A percentile compares a stretch with the other conserved stretches of the same genome.
These are phyloP conservation scores for Sebastes wilsoni DNA, from an alignment of 2,797 vertebrate genomes.

Conservation along the genomic window DNA sequence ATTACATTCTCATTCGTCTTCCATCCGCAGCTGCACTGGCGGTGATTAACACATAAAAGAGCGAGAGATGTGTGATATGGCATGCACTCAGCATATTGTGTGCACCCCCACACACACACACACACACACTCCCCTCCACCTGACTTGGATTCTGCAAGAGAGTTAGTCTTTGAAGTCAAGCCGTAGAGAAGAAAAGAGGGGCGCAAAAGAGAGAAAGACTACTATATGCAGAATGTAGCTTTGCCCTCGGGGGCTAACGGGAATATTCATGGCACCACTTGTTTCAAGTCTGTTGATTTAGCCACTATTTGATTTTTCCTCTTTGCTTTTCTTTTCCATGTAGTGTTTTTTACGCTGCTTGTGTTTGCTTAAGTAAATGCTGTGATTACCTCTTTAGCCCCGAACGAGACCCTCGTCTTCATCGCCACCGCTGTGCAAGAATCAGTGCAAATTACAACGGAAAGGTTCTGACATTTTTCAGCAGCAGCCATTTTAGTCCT, in stretches of 20 bases:
- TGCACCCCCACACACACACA: background rate
- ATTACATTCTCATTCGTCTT: slow-evolving; percentile 58
- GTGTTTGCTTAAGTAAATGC: slow-evolving; percentile 71
- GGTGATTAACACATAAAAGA: slow-evolving; percentile 78
- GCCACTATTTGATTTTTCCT: slow-evolving; percentile 73
- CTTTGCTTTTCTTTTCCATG: slow-evolving; percentile 52
- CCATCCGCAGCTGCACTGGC: slow-evolving; percentile 32
- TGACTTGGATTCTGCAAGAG: slow-evolving; percentile 63
- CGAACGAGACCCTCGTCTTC: slow-evolving; percentile 13
- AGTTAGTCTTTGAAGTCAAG: slow-evolving; percentile 73
- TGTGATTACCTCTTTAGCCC: slow-evolving; percentile 62
- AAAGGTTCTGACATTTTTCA: slow-evolving; percentile 5
- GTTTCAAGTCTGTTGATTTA: slow-evolving; percentile 82
- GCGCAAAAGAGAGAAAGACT: slow-evolving; percentile 14
- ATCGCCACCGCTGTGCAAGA: background rate
- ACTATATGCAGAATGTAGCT: slow-evolving; percentile 44
- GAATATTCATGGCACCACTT: slow-evolving; percentile 76
- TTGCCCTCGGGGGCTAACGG: slow-evolving; percentile 60
- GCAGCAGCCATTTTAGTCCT: background rate
- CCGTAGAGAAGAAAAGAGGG: slow-evolving; percentile 38
- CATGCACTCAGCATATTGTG: slow-evolving; percentile 52
- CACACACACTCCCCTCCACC: slow-evolving; percentile 35
- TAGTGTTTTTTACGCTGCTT: slow-evolving; percentile 43
- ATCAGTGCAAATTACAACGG: background rate
- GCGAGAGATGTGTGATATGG: slow-evolving; percentile 57